Evolutionary conservation across 2,113 vertebrate genomes (phyloP), one percentile per base, ranked within the genome.

Genomic region (Dryoscopus gambensis): DNA sequence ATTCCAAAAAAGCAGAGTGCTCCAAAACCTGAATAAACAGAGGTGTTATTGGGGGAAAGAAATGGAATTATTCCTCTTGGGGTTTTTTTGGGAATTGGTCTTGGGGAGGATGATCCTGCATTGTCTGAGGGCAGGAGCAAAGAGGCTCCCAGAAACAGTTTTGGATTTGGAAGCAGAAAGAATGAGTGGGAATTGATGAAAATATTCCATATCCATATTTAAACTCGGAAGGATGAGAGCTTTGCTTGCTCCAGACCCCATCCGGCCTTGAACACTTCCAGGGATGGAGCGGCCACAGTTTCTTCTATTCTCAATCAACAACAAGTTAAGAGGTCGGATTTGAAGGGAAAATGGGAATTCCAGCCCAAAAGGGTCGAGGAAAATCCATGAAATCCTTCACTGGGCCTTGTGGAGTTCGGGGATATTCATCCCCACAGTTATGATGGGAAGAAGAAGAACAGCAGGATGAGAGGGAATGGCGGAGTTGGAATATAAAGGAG

Each of bases 21-120:
- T 75, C 40, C 75, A 62, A 37, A 88, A 65, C 7, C 49, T 50
- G 76, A 10, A 23, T 50, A 44, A 68, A 68, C 20, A 56, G 1
- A 0, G 35, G 19, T 24, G 30, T 40, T 80, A 20, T 3, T 37
- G 6, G 15, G 8, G 17, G 14, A 5, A 0, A 3, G 17, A 50
- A 46, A 10, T 0, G 24, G 40, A 57, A 90, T 79, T 84, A 60
- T 85, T 91, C 20, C 7, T 47, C 2, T 14, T 9, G 10, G 42
- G 13, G 11, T 19, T 44, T 53, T 90, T 90, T 33, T 37, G 78
- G 52, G 60, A 67, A 5, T 33, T 81, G 60, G 21, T 23, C 2
- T 6, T 31, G 42, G 40, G 18, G 75, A 64, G 69, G 75, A 31
- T 9, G 30, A 53, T 28, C 40, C n/a, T 49, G 35, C 23, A 18